Base-by-base conservation (phyloP, 2,888 invertebrate genomes). In the Heteropelma amictum region DNA sequence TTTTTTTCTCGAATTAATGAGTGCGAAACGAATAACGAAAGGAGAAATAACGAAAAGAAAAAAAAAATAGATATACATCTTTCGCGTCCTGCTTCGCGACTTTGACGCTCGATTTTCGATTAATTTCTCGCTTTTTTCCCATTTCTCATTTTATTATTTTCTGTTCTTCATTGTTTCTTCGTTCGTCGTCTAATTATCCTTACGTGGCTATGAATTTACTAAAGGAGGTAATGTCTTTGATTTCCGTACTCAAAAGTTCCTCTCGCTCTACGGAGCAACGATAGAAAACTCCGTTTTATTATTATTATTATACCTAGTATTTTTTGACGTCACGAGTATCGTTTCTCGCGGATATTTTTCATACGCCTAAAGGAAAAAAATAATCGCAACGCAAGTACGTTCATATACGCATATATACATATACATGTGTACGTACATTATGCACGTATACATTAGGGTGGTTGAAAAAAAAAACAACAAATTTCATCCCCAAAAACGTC, bases 141-240 rank as follows among this genome's bases (percentile, higher is more conserved):
- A 4, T 61, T 53, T 40, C 23, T 40, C 35, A 21, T 42, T 42
- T 2, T 33, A 7, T 35, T 33, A 3, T 42, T 67, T 23, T 45
- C 35, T 14, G 10, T 53, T 53, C 1, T 51, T 65, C 10, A 12
- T 42, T 21, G n/a, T 38, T 63, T 49, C n/a, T 49, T 56, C 60
- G 8, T n/a, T 65, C 38, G 42, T 70, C 56, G 45, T 70, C 70
- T 75, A 71, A 63, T 70, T 67, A 75, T 67, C 61, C 75, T 75
- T 71, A 71, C 61, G 61, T 56, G 42, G 47, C 70, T 75, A 70
- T 40, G 70, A 75, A 70, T 75, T 70, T 70, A 65, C 74, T 75
- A 67, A 75, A 75, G 65, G 74, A 70, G 74, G 74, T 75, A 75
- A 75, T 75, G 74, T 71, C 75, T 75, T 71, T 75, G 75, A 71